Base-by-base conservation (phyloP, 2,113 vertebrate genomes). In the Toxotes chatareus region DNA sequence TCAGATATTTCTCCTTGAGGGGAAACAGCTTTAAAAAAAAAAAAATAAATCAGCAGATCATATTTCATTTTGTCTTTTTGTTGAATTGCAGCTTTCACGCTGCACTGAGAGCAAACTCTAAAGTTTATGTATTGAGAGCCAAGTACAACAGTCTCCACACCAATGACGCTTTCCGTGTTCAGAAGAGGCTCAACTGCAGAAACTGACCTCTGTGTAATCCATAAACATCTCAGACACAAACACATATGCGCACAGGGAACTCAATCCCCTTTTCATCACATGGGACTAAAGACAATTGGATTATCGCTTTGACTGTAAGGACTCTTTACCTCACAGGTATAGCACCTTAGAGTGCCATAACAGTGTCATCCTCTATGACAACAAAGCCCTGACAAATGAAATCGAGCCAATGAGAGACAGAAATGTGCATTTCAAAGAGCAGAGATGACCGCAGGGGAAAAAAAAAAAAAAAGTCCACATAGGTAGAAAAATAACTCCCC, bases 171-270 rank as follows among this genome's bases (percentile, higher is more conserved):
- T 76, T 67, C 36, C 12, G 46, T 60, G 71, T 79, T 53, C 83
- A 76, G 82, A 82, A 59, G 55, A 77, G 63, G 76, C 81, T 89
- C 77, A 76, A 62, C 71, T 42, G 47, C 62, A 75, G 69, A 56
- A 21, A 62, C 63, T 84, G 81, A 86, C 83, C 86, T 89, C 64
- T 31, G 42, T 23, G 79, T 87, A 84, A 88, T 85, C 85, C 84
- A 85, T 73, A 92, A 90, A 82, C 70, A 88, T 67, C 67, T 85
- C 69, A 60, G 17, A 86, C 67, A 65, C 65, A 87, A 57, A 84
- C 66, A 87, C 77, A 73, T 23, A 78, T 19, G 57, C 75, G 70
- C 57, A 47, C 23, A 55, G 17, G 75, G 51, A 57, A 51, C n/a
- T 56, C 76, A 83, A 87, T 86, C 84, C 64, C 68, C 64, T 85